Conservation (phyloP, 2,888 invertebrate species). For the Rapana venosa region DNA sequence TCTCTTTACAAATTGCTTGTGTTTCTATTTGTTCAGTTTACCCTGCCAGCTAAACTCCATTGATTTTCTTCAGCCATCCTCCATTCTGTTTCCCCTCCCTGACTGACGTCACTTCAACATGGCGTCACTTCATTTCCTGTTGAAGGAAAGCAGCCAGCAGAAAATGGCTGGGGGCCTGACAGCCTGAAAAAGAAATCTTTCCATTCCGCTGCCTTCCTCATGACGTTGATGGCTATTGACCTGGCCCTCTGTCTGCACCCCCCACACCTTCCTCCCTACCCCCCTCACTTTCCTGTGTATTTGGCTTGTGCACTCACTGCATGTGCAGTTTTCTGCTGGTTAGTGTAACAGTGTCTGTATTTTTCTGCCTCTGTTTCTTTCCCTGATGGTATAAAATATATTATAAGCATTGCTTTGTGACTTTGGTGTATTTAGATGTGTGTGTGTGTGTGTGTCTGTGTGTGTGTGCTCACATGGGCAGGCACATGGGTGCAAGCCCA, state of each 20-base stretch:
- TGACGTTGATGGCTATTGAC: neutral
- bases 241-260: neutral
- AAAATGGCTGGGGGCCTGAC: neutral
- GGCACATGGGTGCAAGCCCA: no score
- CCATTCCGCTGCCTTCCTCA: neutral
- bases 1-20: no score
- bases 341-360: no score
- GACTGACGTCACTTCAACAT: neutral
- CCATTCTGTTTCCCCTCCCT: neutral
- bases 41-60: neutral
- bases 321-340: no score
- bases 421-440: no score
- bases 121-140: neutral
- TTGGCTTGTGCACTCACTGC: no score
- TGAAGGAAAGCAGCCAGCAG: slow-evolving; percentile 1
- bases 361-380: no score
- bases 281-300: neutral
- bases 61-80: neutral
- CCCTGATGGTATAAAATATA: no score
- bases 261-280: neutral
- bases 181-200: neutral
- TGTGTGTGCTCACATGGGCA: no score
- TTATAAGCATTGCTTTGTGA: no score
- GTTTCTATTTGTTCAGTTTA: no score
- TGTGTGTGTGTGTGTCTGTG: no score